Evolutionary conservation across 1,140 invertebrate genomes (phyloP), one percentile per base, ranked within the genome.

Genomic region (Spodoptera litura): DNA sequence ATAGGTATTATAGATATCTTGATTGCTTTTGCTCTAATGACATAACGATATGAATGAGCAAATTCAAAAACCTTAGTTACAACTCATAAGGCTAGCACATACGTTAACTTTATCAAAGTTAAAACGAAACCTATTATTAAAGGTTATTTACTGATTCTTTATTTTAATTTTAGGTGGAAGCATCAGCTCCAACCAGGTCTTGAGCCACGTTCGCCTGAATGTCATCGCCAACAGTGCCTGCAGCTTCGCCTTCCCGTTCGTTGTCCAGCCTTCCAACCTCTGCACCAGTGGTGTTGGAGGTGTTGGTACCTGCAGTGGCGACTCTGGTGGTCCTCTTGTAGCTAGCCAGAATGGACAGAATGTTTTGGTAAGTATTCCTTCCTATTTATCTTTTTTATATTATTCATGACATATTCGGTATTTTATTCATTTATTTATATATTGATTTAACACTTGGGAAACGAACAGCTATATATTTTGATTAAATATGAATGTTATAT

Each of bases 271-370:
- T 2, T 76, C 80, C 10, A 84, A 82, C 75, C 81, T 89, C 61
- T 89, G 88, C 66, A 88, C 84, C 62, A 87, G 81, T 59, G 84
- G 85, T 49, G 51, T 72, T 4, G 82, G 81, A 52, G 80, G 82
- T 31, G 53, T 59, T 3, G 74, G 85, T 31, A 82, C 81, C 10
- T 85, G 84, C 81, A 31, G 61, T 0, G 88, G 88, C 6, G 88
- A 88, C 78, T 88, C 86, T 70, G 88, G 88, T 51, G 88, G 86
- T n/a, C 86, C 86, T 3, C 82, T 89, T 20, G 77, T 79, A 9
- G 64, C 78, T 6, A 58, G 3, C 59, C n/a, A 80, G 70, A 9
- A 80, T 78, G 53, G 70, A 72, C 61, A 72, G 62, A 9, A 64
- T 31, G 25, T 38, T n/a, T 56, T 71, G 68, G 68, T 71, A 53